Evolutionary conservation across 2,113 vertebrate species (phyloP), one percentile per base, ranked within the genome.

Genomic region (Monopterus albus): DNA sequence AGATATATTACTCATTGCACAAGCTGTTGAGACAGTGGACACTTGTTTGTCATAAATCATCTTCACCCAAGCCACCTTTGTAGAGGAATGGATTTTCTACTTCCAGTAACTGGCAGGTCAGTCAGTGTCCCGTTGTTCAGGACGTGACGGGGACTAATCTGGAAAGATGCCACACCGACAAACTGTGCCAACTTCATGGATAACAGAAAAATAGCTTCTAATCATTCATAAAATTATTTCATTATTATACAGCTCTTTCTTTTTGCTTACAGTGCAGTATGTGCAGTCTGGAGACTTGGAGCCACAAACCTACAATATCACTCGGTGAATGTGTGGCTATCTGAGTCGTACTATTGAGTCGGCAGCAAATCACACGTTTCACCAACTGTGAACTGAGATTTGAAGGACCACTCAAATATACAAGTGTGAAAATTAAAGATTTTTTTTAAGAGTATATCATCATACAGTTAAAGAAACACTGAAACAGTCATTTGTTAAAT

Each of bases 11-110:
- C n/a, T n/a, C n/a, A n/a, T n/a, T n/a, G n/a, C n/a, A n/a, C n/a
- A n/a, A n/a, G n/a, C n/a, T n/a, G n/a, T n/a, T 56, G 52, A 75
- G 45, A 43, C 9, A 58, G 75, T 39, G 52, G 18, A 52, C 56
- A 52, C 23, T 70, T 47, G 73, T 21, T 70, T 47, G 74, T 78
- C 73, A 51, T 51, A 57, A 18, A 39, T 81, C 64, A 69, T 12
- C 45, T 59, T 72, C 56, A 67, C 12, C 50, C 8, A 7, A 66
- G 47, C 35, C 52, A 61, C 58, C 62, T 75, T 69, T 69, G 28
- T 61, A 69, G 53, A 53, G 57, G 75, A 80, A 66, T 65, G 49
- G 73, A 75, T 74, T 80, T 71, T 72, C 21, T 25, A 31, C 25
- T 70, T 47, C 50, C 38, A 35, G 29, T 66, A 43, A 56, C 39